Conservation (phyloP, 64 coral and sea anemone genomes). For the Stylophora pistillata region DNA sequence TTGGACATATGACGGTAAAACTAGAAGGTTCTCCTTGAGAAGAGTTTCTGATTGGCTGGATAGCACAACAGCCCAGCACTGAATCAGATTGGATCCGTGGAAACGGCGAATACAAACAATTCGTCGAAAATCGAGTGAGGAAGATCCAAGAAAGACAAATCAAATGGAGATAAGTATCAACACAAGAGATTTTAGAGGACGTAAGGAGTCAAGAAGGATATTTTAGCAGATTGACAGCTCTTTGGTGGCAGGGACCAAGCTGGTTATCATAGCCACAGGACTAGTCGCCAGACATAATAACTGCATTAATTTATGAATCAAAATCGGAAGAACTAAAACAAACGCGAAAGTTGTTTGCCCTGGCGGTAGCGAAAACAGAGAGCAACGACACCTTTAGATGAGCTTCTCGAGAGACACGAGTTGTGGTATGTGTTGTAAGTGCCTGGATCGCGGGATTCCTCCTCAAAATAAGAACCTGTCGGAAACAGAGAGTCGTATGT, state of each 20-base stretch:
- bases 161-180: slow-evolving; percentile 35
- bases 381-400: slow-evolving; percentile 15
- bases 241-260: slow-evolving; percentile 20
- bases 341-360: background rate
- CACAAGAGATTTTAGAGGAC: slow-evolving; percentile 29
- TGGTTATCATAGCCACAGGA: slow-evolving; percentile 5
- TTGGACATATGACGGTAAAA: slow-evolving; percentile 19
- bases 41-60: slow-evolving; percentile 22
- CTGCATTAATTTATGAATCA: background rate
- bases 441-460: too few species aligned
- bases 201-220: slow-evolving; percentile 19
- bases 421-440: slow-evolving; percentile 27
- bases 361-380: background rate
- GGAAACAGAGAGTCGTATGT: too few species aligned
- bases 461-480: too few species aligned
- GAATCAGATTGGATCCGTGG: slow-evolving; percentile 65
- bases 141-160: slow-evolving; percentile 32
- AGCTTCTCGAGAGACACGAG: slow-evolving; percentile 15
- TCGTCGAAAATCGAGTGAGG: slow-evolving; percentile 13
- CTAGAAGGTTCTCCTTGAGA: background rate
- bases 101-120: slow-evolving; percentile 16
- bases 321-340: background rate
- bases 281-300: background rate
- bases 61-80: slow-evolving; percentile 37
- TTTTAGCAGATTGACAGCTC: background rate